Conservation (phyloP, 2,113 vertebrate genomes). For the Recurvirostra avosetta region DNA sequence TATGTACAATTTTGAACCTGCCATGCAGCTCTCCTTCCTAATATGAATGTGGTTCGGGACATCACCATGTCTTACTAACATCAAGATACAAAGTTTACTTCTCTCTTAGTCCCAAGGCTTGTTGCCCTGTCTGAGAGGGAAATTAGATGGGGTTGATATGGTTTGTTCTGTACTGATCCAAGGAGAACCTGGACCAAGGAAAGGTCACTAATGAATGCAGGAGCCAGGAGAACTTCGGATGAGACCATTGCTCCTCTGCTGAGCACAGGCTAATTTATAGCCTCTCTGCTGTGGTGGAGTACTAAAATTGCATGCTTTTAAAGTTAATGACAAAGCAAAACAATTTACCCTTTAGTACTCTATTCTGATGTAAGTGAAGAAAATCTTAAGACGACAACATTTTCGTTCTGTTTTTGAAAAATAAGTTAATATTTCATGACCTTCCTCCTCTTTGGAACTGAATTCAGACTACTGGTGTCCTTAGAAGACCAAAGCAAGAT, state of each 20-base stretch:
- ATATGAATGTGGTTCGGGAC: not conserved
- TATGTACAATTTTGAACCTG: rapidly evolving
- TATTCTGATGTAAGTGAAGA: not conserved
- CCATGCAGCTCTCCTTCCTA: not conserved
- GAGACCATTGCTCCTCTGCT: not conserved
- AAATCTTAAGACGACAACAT: not conserved
- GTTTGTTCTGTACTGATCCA: not conserved
- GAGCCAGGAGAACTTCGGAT: not conserved
- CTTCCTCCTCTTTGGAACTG: not conserved
- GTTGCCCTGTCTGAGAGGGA: not conserved
- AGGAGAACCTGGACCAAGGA: not conserved
- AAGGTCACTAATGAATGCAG: not conserved
- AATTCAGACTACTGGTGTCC: rapidly evolving
- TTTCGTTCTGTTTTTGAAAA: not conserved
- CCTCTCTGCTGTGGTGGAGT: not conserved
- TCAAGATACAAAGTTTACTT: not conserved
- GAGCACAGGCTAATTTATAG: not conserved
- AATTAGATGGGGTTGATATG: rapidly evolving
- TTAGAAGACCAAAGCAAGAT: not conserved
- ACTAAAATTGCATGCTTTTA: slow-evolving; percentile 15
- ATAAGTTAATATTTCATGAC: not conserved
- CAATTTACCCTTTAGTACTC: not conserved
- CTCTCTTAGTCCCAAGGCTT: not conserved
- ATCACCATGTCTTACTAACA: not conserved
- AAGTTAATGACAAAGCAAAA: not conserved